Evolutionary conservation across 2,113 vertebrate genomes (phyloP).

Genomic region (Rhegmatorhina hoffmannsi): DNA sequence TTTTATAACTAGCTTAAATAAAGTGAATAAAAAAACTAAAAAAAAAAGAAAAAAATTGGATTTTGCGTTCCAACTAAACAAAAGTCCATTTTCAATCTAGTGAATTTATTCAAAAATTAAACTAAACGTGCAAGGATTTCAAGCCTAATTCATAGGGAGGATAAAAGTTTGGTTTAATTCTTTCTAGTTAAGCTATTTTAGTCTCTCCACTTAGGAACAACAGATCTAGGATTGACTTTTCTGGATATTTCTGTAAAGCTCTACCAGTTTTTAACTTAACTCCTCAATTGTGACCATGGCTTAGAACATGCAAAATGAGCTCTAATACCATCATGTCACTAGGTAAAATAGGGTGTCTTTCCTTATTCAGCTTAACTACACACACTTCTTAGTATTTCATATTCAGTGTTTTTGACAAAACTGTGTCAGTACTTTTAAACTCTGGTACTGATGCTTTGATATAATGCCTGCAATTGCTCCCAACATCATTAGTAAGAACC

Average conservation of each 20-base stretch:
- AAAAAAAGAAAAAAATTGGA: background rate
- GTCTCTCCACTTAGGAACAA: background rate
- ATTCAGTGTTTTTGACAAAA: background rate
- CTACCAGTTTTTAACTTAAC: background rate
- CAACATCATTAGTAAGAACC: background rate
- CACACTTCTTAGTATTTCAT: background rate
- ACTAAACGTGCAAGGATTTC: background rate
- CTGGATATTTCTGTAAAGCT: background rate
- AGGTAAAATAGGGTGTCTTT: background rate
- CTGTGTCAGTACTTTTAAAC: background rate
- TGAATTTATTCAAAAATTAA: background rate
- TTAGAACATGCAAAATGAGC: background rate
- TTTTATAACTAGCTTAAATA: background rate
- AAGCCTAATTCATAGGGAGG: background rate
- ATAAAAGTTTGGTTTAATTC: background rate
- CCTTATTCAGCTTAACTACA: background rate
- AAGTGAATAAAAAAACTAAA: background rate
- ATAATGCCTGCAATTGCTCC: background rate
- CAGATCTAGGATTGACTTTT: background rate
- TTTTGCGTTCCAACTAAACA: background rate
- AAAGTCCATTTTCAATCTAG: rapidly evolving
- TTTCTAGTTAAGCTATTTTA: background rate
- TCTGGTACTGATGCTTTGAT: background rate
- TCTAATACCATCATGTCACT: background rate
- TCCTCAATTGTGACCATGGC: background rate